Evolutionary conservation across 2,113 vertebrate genomes (phyloP).

Genomic region (Pseudois nayaur): DNA sequence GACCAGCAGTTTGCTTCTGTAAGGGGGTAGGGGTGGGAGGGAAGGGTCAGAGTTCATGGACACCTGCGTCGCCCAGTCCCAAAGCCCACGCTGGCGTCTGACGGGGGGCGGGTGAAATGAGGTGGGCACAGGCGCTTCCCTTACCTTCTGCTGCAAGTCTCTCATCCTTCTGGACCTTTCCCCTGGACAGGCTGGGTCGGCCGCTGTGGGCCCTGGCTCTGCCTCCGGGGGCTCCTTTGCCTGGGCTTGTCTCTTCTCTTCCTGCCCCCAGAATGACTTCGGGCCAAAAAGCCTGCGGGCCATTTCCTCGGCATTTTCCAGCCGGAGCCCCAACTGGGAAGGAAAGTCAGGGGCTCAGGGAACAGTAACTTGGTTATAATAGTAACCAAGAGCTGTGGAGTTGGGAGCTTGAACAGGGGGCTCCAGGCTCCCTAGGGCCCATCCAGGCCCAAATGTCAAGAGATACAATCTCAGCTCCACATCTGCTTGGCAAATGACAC

Average conservation of each 20-base stretch:
- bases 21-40: neutral
- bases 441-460: neutral
- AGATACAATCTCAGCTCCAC: too few relatives aligned
- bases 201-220: neutral
- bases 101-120: rapidly evolving
- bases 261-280: conserved; percentile 49
- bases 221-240: conserved; percentile 20
- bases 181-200: conserved; percentile 76
- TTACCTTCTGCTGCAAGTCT: conserved; percentile 84
- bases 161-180: conserved; percentile 78
- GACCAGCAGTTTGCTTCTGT: neutral
- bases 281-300: conserved; percentile 59
- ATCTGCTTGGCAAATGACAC: neutral
- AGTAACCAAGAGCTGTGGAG: neutral
- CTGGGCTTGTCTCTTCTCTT: conserved; percentile 7
- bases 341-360: neutral
- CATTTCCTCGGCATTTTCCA: conserved; percentile 77
- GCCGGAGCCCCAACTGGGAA: conserved; percentile 70
- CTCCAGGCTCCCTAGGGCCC: neutral
- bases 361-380: neutral
- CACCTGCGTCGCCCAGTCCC: neutral
- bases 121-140: neutral
- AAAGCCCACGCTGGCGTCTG: neutral
- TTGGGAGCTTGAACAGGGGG: neutral
- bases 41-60: neutral